Base-by-base conservation (phyloP, 2,797 vertebrate genomes). In the Oceanodroma leucorhoa region DNA sequence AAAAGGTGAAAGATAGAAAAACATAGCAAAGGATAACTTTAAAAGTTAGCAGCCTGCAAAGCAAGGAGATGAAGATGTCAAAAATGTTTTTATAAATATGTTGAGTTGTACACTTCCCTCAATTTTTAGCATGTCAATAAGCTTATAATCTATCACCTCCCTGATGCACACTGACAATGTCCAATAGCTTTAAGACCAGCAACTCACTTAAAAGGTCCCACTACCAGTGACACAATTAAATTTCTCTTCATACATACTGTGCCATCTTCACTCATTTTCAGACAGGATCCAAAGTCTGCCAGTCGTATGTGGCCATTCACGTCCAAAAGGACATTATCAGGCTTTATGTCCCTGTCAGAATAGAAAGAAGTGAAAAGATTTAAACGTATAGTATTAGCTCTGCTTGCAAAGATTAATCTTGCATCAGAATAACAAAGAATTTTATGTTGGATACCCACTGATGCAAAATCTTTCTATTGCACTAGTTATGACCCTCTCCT, bases 261-360 rank as follows among this genome's bases (percentile, higher is more conserved):
- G 93, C 99, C 99, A 64, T 99, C 99, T 60, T 99, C 98, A 96
- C 98, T 99, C 99, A 99, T 99, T 85, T 99, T 99, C 91, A 99
- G 97, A 94, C 99, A 99, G 22, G 99, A 99, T 21, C 99, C 99
- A 9, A 99, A 99, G 97, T 99, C 99, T 4, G 99, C 99, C 45
- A 99, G 98, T 40, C 99, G 99, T 95, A 99, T 99, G 93, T 99
- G 99, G 27, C 99, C 99, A 0, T 99, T 99, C 95, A 99, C 98
- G 17, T 99, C 99, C 97, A 99, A 96, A 87, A 99, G 98, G 76
- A 99, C 98, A 14, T 99, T 99, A 97, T 99, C 99, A 6, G 99
- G 99, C 84, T 99, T 99, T 94, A 99, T 99, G 95, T 99, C 99
- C 90, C 99, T 99, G 98, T 94, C 40, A 30, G 0, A 78, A 93